phyloP scores from a whole-genome alignment of 2,113 vertebrate genomes.

The Xenopus borealis region DNA sequence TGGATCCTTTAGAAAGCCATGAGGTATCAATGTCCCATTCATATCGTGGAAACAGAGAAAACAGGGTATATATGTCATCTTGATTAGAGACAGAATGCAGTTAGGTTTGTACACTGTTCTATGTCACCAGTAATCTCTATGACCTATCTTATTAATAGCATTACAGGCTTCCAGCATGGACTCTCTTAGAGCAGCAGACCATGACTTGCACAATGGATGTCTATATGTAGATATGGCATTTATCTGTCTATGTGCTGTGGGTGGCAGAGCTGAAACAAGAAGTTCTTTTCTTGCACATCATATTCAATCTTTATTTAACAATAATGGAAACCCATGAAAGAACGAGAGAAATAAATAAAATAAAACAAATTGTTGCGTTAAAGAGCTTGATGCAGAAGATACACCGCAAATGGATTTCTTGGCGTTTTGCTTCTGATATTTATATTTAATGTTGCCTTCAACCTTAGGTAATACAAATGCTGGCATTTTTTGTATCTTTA shows the following conservation, averaged over 20 bases:
- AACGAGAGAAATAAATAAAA: no score
- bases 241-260: neutral
- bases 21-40: slow-evolving; percentile 42
- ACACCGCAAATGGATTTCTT: no score
- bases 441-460: no score
- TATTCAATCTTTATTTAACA: no score
- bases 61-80: slow-evolving; percentile 37
- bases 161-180: neutral
- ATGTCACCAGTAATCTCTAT: slow-evolving; percentile 29
- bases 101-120: slow-evolving; percentile 33
- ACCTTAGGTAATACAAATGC: no score
- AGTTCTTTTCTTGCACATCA: no score
- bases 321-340: no score
- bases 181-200: neutral
- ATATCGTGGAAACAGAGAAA: slow-evolving; percentile 12
- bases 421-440: no score
- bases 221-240: neutral
- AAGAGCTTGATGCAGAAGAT: no score
- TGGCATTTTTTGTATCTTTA: no score
- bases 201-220: neutral
- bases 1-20: slow-evolving; percentile 19
- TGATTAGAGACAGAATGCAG: slow-evolving; percentile 37
- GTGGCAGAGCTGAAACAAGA: neutral
- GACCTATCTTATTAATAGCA: slow-evolving; percentile 33
- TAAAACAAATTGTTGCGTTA: no score